Conservation (phyloP, 2,888 invertebrate species). For the Phorcus lineatus region DNA sequence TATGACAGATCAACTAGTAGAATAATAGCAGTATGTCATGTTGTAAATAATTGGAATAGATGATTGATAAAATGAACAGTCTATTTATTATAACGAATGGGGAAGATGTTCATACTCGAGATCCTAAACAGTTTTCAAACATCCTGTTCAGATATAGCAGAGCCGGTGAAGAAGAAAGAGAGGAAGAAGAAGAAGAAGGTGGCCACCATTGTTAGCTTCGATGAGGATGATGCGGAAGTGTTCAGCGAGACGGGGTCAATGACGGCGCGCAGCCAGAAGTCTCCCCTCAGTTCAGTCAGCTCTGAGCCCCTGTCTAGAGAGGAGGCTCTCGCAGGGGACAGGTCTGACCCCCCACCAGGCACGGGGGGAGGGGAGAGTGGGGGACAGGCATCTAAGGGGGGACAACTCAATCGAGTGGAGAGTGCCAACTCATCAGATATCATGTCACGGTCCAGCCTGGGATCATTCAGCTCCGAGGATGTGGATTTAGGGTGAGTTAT, state of each 20-base stretch:
- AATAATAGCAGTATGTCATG: no score
- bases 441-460: slow-evolving; percentile 30
- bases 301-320: not conserved
- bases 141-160: slow-evolving; percentile 36
- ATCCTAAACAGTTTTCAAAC: no score
- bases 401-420: not conserved
- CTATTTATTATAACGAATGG: no score
- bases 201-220: slow-evolving; percentile 83
- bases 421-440: slow-evolving; percentile 24
- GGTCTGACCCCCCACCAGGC: not conserved
- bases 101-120: no score
- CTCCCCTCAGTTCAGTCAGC: slow-evolving; percentile 8
- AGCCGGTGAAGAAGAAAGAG: slow-evolving; percentile 64
- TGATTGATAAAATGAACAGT: no score
- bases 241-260: not conserved
- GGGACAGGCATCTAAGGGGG: not conserved
- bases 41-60: no score
- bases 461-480: slow-evolving; percentile 59
- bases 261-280: not conserved
- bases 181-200: slow-evolving; percentile 80
- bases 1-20: no score
- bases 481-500: slow-evolving; percentile 53
- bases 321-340: not conserved
- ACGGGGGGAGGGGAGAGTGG: not conserved
- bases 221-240: slow-evolving; percentile 78